phyloP scores from a whole-genome alignment of 2,113 vertebrate genomes.

The Trematocara nigrifrons region DNA sequence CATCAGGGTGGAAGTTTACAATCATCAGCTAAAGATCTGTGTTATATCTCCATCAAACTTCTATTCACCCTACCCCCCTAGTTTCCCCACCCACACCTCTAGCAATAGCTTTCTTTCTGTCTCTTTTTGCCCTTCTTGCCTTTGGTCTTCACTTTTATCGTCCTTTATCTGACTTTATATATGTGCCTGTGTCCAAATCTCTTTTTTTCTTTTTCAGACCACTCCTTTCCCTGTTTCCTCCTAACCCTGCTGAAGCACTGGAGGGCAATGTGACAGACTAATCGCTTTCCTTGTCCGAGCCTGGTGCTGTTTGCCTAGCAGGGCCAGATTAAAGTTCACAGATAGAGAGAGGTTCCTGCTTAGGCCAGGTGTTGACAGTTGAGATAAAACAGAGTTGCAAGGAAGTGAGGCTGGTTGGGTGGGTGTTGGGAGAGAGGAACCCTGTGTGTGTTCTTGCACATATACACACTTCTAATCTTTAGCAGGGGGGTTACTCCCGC shows the following conservation, averaged over 20 bases:
- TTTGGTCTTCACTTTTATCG: background rate
- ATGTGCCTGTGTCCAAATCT: background rate
- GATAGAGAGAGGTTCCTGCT: conserved; percentile 73
- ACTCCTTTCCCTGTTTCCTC: conserved; percentile 1
- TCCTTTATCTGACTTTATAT: background rate
- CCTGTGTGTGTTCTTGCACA: conserved; percentile 42
- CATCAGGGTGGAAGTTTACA: conserved; percentile 14
- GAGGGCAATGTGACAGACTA: conserved; percentile 55
- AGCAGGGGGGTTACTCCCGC: background rate
- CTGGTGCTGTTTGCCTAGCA: conserved; percentile 66
- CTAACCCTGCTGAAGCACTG: conserved; percentile 33
- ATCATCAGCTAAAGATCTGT: conserved; percentile 31
- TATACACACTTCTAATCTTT: conserved; percentile 39
- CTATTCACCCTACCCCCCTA: background rate
- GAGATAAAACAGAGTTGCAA: conserved; percentile 69
- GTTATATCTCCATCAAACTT: conserved; percentile 33
- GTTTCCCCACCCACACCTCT: background rate
- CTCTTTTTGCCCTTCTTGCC: background rate
- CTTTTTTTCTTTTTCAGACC: background rate
- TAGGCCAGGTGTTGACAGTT: conserved; percentile 75
- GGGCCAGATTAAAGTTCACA: conserved; percentile 74
- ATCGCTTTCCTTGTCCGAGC: conserved; percentile 59
- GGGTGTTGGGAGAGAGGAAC: conserved; percentile 32
- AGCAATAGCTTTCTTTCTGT: background rate
- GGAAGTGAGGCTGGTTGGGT: conserved; percentile 54